phyloP scores from a whole-genome alignment of 2,888 invertebrate genomes.

The Sinodicranocentrus sp. region DNA sequence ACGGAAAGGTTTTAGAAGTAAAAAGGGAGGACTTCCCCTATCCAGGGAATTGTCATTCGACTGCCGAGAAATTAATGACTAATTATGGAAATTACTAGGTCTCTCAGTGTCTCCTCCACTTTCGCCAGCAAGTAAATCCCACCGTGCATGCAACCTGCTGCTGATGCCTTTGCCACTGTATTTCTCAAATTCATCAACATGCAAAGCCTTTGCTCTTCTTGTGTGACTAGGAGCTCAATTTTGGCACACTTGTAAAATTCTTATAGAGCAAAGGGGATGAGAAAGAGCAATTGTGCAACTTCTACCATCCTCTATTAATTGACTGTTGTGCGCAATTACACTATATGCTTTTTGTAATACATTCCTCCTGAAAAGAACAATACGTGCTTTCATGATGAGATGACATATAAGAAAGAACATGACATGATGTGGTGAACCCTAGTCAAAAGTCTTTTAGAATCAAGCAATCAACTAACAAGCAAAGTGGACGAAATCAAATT shows the following conservation, averaged over 20 bases:
- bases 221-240: constrained; percentile 1
- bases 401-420: no score
- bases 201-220: constrained; percentile 15
- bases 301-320: no score
- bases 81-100: constrained; percentile 67
- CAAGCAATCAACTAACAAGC: not conserved
- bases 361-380: no score
- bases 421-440: no score
- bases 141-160: constrained; percentile 14
- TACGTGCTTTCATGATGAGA: no score
- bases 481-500: constrained; percentile 59
- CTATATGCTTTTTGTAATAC: no score
- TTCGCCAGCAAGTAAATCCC: constrained; percentile 18
- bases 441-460: not conserved
- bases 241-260: constrained; percentile 11
- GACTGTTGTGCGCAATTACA: no score
- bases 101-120: constrained; percentile 20
- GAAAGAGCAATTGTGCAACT: no score
- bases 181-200: constrained; percentile 36
- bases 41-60: constrained; percentile 32
- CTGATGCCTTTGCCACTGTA: constrained; percentile 11
- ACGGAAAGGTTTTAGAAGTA: no score
- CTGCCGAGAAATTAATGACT: constrained; percentile 65
- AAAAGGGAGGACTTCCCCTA: not conserved
- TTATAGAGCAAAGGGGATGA: not conserved